Evolutionary conservation across 2,888 invertebrate species (phyloP), one percentile per base, ranked within the genome.

Genomic region (Lordiphosa fenestrarum): DNA sequence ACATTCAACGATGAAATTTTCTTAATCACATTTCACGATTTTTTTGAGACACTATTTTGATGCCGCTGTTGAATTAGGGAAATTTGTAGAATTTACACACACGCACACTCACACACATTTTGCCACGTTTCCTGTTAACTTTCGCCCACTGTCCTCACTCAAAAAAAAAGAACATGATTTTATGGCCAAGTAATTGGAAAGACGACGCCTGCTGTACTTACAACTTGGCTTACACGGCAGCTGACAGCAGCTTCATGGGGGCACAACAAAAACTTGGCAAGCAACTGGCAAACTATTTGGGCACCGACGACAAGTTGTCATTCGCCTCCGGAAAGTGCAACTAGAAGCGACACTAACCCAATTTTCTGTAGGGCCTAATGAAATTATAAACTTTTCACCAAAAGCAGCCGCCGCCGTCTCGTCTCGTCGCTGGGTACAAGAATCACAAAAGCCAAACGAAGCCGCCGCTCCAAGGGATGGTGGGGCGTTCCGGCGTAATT

Each of bases 1-100:
- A 86, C 87, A 86, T 88, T 87, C 88, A 89, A 85, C 71, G 86
- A 77, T 73, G 86, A 86, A 84, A 87, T 85, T 73, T 85, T 80
- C 86, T 86, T 88, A 87, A 88, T 88, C 83, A 87, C 88, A 86
- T 30, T 42, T 42, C 44, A 44, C 42, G 13, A 30, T 30, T 42
- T 30, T 25, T 12, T 7, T 13, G 23, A 23, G 4, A 6, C 6
- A 23, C 4, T 23, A 23, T 23, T 23, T 23, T 4, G 23, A 23
- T 23, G 0, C 23, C 23, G 6, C 6, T 23, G 23, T 6, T 6
- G 23, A 23, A 23, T 6, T 23, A 6, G 6, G 23, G 23, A 7
- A 15, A 15, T 15, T 15, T 15, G 15, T 15, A 15, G 15, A 15
- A 15, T 15, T 15, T 15, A 9, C 9, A 9, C 9, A 30, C 9